Evolutionary conservation across 2,888 invertebrate species (phyloP), one percentile per base, ranked within the genome.

Genomic region (Dioctria linearis): DNA sequence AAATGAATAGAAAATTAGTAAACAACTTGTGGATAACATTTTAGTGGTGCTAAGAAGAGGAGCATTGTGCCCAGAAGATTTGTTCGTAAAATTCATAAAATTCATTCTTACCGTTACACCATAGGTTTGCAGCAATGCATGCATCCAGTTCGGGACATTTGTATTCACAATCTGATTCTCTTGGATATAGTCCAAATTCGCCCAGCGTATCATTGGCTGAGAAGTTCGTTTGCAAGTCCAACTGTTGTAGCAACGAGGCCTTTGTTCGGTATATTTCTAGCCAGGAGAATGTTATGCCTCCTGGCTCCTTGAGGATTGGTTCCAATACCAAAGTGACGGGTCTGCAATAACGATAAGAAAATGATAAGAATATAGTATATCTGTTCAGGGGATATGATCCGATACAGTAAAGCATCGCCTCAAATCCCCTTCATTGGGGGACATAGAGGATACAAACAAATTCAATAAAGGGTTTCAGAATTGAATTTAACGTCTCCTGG

Each of bases 201-300:
- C 86, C 87, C 79, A 88, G 86, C 80, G 89, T 88, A 81, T 89
- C 89, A 85, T 88, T 89, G 81, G 84, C 85, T 75, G 84, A 84
- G 83, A 82, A 83, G 84, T 87, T 88, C 80, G 86, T 87, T 84
- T 87, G 88, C 82, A 87, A 86, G 85, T 91, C 90, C 84, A 90
- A 90, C 87, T 92, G 92, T 86, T 92, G 92, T 84, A 92, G 89
- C 46, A 92, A 88, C 39, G 93, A 91, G 51, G 92, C 91, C 83
- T 92, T 90, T 69, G 92, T 92, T 83, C 93, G 90, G 80, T 90
- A 92, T 83, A 94, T 93, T 86, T 94, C 94, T 86, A 95, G 90
- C 95, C 95, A 95, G 80, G 93, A 92, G 85, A 95, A 92, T n/a
- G 93, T 92, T 71, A 95, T 94, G 76, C 91, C 90, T 46, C 95